Conservation (phyloP, 2,797 vertebrate genomes). For the Staurois parvus region DNA sequence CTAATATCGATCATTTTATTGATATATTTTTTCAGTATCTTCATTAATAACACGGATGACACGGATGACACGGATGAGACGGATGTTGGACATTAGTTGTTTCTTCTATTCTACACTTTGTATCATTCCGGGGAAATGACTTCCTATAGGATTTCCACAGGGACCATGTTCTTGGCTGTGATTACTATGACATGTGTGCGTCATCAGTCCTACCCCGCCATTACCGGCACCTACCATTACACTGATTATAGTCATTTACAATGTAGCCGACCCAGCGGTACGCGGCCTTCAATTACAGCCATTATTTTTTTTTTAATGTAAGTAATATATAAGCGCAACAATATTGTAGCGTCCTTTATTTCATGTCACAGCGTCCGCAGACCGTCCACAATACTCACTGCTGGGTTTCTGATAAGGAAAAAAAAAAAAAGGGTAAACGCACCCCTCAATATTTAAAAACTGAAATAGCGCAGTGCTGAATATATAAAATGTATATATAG, state of each 20-base stretch:
- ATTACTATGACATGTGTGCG: conserved; percentile 10
- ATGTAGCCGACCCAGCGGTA: neutral
- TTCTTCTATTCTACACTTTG: neutral
- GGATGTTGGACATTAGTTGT: neutral
- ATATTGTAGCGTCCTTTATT: neutral
- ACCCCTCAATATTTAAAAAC: neutral
- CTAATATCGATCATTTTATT: too few relatives aligned
- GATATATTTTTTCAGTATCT: too few relatives aligned
- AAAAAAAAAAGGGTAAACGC: neutral
- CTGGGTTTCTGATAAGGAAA: neutral
- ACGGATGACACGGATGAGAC: too few relatives aligned
- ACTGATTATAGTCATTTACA: conserved; percentile 28
- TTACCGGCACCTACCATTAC: conserved; percentile 34
- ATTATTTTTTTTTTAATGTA: neutral
- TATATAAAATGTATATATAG: too few relatives aligned
- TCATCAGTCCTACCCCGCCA: conserved; percentile 20
- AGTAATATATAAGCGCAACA: neutral
- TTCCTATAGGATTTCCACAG: neutral
- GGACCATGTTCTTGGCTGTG: neutral
- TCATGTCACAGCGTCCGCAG: neutral
- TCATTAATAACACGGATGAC: too few relatives aligned
- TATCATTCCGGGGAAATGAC: neutral
- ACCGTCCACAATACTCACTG: neutral
- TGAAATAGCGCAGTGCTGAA: too few relatives aligned
- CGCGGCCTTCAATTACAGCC: neutral